Percentiles rank a stretch among this genome's conserved stretches.
phyloP scores from a whole-genome alignment of 2,113 vertebrate species.

The Aphyosemion australe region DNA sequence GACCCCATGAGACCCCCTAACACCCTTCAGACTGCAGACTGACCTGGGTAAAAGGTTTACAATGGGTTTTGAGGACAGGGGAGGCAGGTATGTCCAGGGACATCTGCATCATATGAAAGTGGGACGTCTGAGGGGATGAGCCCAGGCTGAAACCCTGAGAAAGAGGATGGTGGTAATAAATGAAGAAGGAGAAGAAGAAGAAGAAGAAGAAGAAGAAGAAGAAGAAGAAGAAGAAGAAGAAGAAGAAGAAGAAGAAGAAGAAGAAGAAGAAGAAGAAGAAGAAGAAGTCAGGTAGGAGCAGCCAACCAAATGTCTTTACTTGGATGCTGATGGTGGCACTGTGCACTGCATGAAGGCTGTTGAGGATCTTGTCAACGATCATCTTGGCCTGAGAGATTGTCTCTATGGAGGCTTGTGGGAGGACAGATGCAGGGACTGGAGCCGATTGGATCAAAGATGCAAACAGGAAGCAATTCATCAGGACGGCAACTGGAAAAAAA shows the following conservation, averaged over 20 bases:
- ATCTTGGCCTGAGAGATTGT: constrained; percentile 73
- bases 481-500: constrained; percentile 21
- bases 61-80: constrained; percentile 61
- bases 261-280: too few species aligned
- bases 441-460: constrained; percentile 46
- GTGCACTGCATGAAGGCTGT: constrained; percentile 51
- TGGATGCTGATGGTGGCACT: constrained; percentile 10
- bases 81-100: constrained; percentile 51
- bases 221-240: too few species aligned
- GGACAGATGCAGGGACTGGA: constrained; percentile 14
- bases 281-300: background rate
- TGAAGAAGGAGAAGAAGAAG: background rate
- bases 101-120: constrained; percentile 54
- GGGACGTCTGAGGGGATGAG: constrained; percentile 4
- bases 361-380: constrained; percentile 80
- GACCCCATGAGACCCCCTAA: background rate
- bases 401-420: constrained; percentile 47
- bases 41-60: constrained; percentile 50
- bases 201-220: background rate
- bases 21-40: constrained; percentile 24
- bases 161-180: too few species aligned
- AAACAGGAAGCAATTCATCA: constrained; percentile 53
- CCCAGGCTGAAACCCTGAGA: constrained; percentile 60
- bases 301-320: constrained; percentile 26
- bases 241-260: too few species aligned